Conservation (phyloP, 1,140 invertebrate genomes). For the Cydia fagiglandana region DNA sequence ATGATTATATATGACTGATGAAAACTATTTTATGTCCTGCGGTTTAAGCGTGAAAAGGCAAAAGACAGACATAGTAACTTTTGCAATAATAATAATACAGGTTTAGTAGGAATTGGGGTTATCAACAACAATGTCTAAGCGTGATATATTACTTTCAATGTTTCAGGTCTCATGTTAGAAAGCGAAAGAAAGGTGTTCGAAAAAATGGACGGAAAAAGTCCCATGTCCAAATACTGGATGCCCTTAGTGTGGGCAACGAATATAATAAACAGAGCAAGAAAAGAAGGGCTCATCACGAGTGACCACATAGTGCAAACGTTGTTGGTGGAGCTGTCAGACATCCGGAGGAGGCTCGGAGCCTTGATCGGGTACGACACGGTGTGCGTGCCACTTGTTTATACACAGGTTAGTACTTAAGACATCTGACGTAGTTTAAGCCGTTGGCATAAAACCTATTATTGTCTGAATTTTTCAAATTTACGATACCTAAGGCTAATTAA, state of each 20-base stretch:
- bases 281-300: constrained; percentile 88
- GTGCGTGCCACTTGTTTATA: constrained; percentile 98
- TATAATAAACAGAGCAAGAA: constrained; percentile 91
- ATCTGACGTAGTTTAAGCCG: neutral
- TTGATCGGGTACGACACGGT: constrained; percentile 97
- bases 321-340: constrained; percentile 90
- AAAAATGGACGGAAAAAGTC: constrained; percentile 90
- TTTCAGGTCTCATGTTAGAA: constrained; percentile 91
- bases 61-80: too few relatives aligned
- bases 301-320: constrained; percentile 94
- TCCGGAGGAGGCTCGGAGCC: constrained; percentile 87
- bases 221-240: constrained; percentile 96
- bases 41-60: too few relatives aligned
- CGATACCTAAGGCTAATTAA: constrained; percentile 12
- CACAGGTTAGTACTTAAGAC: constrained; percentile 87
- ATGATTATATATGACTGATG: too few relatives aligned
- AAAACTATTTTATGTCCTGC: too few relatives aligned
- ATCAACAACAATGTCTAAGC: neutral
- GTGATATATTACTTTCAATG: constrained; percentile 38
- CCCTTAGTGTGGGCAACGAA: constrained; percentile 94
- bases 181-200: constrained; percentile 94
- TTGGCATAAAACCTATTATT: neutral
- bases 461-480: neutral
- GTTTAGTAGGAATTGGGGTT: too few relatives aligned
- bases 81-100: too few relatives aligned